phyloP scores from a whole-genome alignment of 2,113 vertebrate genomes.

The Scophthalmus maximus region DNA sequence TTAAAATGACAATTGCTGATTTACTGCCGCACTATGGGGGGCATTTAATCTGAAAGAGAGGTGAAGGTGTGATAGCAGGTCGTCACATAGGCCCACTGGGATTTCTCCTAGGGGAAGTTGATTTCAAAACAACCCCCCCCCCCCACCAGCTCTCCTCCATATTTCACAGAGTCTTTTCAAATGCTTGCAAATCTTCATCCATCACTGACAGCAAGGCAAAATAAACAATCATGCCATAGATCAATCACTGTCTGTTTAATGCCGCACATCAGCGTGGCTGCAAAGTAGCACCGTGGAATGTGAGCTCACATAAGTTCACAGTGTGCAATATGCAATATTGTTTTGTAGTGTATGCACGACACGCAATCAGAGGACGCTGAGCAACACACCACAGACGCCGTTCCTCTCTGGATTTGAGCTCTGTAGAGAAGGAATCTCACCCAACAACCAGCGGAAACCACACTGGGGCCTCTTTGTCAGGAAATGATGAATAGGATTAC shows the following conservation, averaged over 20 bases:
- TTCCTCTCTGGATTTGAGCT: too few relatives aligned
- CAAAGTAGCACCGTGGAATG: constrained; percentile 8
- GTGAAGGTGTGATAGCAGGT: constrained; percentile 47
- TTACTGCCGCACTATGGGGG: constrained; percentile 23
- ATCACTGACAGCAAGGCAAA: constrained; percentile 76
- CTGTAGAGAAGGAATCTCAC: not conserved
- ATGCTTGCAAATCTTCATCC: constrained; percentile 67
- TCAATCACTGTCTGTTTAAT: constrained; percentile 83
- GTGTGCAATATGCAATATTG: not conserved
- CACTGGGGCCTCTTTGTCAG: too few relatives aligned
- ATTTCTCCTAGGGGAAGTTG: constrained; percentile 54
- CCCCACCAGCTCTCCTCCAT: constrained; percentile 27
- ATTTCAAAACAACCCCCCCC: constrained; percentile 39
- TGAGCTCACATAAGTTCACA: constrained; percentile 14
- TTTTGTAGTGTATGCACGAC: not conserved
- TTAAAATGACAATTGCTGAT: constrained; percentile 49
- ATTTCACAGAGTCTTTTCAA: constrained; percentile 67
- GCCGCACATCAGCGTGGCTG: constrained; percentile 23
- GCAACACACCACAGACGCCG: too few relatives aligned
- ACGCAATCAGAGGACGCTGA: not conserved
- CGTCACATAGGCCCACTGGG: constrained; percentile 36
- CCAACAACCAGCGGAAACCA: not conserved
- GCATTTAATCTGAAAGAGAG: constrained; percentile 42
- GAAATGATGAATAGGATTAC: not conserved
- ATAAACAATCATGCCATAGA: constrained; percentile 78